phyloP scores from a whole-genome alignment of 2,113 vertebrate species.

The Merops nubicus region DNA sequence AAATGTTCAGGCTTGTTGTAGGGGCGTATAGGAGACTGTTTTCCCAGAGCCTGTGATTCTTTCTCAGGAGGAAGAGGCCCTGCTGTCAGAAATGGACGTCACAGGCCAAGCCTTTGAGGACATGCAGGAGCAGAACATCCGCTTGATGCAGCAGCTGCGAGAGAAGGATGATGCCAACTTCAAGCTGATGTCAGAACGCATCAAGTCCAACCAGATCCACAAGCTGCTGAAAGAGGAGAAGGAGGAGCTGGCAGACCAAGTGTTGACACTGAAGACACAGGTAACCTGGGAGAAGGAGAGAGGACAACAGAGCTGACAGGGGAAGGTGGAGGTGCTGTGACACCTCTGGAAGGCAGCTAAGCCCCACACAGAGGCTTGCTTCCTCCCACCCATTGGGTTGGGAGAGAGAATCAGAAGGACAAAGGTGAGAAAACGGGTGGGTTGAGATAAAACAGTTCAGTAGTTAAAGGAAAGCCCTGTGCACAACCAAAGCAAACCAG shows the following conservation, averaged over 20 bases:
- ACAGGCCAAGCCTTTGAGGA: constrained; percentile 98
- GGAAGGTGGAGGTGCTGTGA: neutral
- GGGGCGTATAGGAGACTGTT: neutral
- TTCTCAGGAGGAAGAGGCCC: constrained; percentile 91
- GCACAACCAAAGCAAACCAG: neutral
- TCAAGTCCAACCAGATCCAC: constrained; percentile 98
- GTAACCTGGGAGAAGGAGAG: constrained; percentile 58
- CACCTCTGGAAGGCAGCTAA: neutral
- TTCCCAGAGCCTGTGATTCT: neutral
- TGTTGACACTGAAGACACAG: constrained; percentile 95
- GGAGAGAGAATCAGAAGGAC: neutral
- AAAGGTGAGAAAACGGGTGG: neutral
- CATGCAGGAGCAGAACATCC: constrained; percentile 99
- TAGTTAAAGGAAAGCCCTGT: neutral
- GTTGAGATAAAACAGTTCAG: neutral
- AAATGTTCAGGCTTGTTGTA: neutral
- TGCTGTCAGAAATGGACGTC: constrained; percentile 98
- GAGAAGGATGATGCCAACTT: constrained; percentile 99
- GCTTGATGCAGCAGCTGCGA: constrained; percentile 95
- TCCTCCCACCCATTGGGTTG: rapidly evolving
- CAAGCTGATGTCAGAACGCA: constrained; percentile 96
- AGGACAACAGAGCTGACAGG: neutral
- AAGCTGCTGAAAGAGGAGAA: constrained; percentile 97
- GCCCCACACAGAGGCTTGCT: rapidly evolving
- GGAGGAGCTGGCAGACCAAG: constrained; percentile 93